Evolutionary conservation across 1,140 invertebrate species (phyloP).

Genomic region (Drosophila ananassae): DNA sequence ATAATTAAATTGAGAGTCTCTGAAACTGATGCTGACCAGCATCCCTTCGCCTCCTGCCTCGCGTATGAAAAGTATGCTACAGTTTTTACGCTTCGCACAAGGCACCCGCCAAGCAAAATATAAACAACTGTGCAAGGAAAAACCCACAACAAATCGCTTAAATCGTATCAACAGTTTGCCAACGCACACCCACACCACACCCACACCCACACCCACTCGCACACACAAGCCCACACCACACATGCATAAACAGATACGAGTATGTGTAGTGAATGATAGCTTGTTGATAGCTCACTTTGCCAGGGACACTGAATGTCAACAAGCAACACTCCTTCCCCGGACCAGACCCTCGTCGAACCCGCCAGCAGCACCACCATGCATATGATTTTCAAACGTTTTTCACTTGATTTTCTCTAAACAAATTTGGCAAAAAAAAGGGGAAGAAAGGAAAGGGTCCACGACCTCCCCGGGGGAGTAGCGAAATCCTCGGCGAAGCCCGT

Average conservation of each 20-base stretch:
- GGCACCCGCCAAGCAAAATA: constrained; percentile 53
- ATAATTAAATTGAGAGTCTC: constrained; percentile 60
- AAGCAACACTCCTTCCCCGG: constrained; percentile 36
- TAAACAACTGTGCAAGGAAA: constrained; percentile 46
- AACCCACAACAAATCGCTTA: constrained; percentile 80
- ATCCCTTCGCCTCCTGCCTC: constrained; percentile 13
- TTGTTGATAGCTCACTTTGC: constrained; percentile 79
- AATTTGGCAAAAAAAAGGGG: constrained; percentile 51
- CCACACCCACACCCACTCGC: not conserved
- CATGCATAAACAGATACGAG: constrained; percentile 37
- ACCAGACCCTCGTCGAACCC: constrained; percentile 1
- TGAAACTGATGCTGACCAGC: constrained; percentile 47
- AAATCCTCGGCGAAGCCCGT: constrained; percentile 37
- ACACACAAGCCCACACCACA: constrained; percentile 47
- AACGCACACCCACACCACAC: constrained; percentile 5
- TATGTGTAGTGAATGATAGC: constrained; percentile 80
- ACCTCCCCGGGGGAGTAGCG: constrained; percentile 34
- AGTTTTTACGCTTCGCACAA: constrained; percentile 45
- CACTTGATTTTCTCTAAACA: constrained; percentile 75
- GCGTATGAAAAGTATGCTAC: constrained; percentile 46
- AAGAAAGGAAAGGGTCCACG: constrained; percentile 64
- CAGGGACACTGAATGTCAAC: constrained; percentile 63
- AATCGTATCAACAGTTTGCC: constrained; percentile 79
- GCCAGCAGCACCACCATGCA: constrained; percentile 37
- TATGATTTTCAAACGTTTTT: constrained; percentile 74